phyloP scores from a whole-genome alignment of 1,140 invertebrate genomes.

The Drosophila lini region DNA sequence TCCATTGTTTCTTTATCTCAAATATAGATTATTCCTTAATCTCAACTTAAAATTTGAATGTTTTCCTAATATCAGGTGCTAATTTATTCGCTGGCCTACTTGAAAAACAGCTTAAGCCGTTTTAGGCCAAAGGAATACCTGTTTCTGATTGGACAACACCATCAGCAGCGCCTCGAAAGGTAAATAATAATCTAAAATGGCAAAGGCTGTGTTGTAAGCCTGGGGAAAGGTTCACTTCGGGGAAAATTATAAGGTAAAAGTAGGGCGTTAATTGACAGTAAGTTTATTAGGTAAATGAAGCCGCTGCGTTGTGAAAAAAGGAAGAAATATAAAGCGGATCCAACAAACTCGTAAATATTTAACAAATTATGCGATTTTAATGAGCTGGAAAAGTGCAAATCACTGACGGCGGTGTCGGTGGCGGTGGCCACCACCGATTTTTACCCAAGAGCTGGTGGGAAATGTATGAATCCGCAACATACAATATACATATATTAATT shows the following conservation, averaged over 20 bases:
- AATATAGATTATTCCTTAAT: neutral
- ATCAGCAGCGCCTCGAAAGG: conserved; percentile 40
- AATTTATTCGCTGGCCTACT: conserved; percentile 57
- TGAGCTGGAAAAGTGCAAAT: conserved; percentile 82
- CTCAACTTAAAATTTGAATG: conserved; percentile 12
- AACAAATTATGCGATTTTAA: conserved; percentile 81
- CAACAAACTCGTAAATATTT: conserved; percentile 75
- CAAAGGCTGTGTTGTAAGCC: conserved; percentile 26
- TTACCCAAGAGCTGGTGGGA: conserved; percentile 12
- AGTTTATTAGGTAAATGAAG: conserved; percentile 80
- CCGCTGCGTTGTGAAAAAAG: conserved; percentile 13
- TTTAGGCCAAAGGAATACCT: conserved; percentile 1
- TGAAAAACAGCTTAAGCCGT: conserved; percentile 67
- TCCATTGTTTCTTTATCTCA: neutral
- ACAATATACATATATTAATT: conserved; percentile 32
- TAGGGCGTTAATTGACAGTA: conserved; percentile 76
- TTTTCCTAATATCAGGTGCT: conserved; percentile 18
- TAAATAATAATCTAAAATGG: conserved; percentile 78
- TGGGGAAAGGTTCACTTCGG: conserved; percentile 8
- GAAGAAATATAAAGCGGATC: conserved; percentile 19
- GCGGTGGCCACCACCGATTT: neutral
- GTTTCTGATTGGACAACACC: conserved; percentile 8
- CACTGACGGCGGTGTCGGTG: conserved; percentile 47
- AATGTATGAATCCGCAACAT: conserved; percentile 19
- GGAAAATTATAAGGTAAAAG: neutral